Evolutionary conservation across 2,797 vertebrate genomes (phyloP).

Genomic region (Buphagus erythrorhynchus): DNA sequence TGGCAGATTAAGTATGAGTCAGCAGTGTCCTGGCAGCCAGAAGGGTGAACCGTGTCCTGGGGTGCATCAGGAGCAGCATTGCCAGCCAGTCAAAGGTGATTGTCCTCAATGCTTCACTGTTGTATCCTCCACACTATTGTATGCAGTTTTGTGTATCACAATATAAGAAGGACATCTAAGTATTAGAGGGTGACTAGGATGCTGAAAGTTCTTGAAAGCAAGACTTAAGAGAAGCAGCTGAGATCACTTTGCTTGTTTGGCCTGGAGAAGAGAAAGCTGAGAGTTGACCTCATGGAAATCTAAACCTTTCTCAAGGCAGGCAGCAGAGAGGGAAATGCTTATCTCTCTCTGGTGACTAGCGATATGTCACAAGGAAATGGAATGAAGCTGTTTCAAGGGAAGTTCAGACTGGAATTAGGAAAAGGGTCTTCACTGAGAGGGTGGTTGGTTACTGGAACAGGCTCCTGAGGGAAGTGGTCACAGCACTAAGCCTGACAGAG

Average conservation of each 20-base stretch:
- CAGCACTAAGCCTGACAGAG: not conserved
- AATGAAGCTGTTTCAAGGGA: not conserved
- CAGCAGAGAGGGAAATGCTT: not conserved
- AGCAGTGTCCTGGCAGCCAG: not conserved
- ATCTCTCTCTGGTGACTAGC: not conserved
- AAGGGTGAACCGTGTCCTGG: accelerated
- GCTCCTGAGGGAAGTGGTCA: not conserved
- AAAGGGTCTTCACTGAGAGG: not conserved
- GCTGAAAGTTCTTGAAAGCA: not conserved
- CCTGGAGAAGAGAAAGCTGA: not conserved
- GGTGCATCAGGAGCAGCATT: not conserved
- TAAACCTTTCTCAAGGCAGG: not conserved
- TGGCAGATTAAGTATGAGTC: not conserved
- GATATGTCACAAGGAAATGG: not conserved
- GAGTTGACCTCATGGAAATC: not conserved
- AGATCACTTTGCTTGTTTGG: not conserved
- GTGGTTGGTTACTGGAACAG: not conserved
- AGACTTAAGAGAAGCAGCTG: not conserved
- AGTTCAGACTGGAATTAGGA: not conserved
- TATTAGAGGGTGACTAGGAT: not conserved
- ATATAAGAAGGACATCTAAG: not conserved
- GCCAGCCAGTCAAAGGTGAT: not conserved
- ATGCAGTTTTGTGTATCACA: not conserved
- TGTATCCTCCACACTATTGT: not conserved
- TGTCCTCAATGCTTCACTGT: not conserved